phyloP scores from a whole-genome alignment of 2,888 invertebrate species.

The Ashinkailepas kermadecensis region DNA sequence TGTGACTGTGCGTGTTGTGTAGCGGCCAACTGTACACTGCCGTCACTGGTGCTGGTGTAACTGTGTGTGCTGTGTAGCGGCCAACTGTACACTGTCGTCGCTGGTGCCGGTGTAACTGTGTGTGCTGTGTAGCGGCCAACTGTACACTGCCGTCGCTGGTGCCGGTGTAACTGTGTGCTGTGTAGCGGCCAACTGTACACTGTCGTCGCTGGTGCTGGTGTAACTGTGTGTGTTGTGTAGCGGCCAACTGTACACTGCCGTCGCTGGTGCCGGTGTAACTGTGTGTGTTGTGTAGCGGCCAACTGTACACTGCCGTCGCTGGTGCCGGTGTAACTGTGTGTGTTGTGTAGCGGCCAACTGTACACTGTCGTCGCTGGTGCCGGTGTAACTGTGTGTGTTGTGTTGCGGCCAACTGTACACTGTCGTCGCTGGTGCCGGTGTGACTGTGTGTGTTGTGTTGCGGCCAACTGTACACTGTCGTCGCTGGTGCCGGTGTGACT shows the following conservation, averaged over 20 bases:
- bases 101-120: not conserved
- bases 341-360: not conserved
- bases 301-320: too few relatives aligned
- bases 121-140: not conserved
- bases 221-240: not conserved
- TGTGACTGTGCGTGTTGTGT: not conserved
- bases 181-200: not conserved
- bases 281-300: too few relatives aligned
- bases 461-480: not conserved
- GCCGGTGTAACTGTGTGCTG: not conserved
- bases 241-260: too few relatives aligned
- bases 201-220: not conserved
- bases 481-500: not conserved
- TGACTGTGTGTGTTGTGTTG: not conserved
- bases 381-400: not conserved
- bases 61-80: too few relatives aligned
- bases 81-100: not conserved
- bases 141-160: too few relatives aligned
- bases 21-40: too few relatives aligned
- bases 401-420: too few relatives aligned
- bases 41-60: not conserved
- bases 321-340: too few relatives aligned
- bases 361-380: not conserved
- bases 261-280: too few relatives aligned
- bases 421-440: not conserved